Conservation (phyloP, 1,140 invertebrate species). For the honey bee (Apis mellifera) region Amel_HAv3.1 CM009937.2:2191001-2191500, state of each 20-base stretch:
- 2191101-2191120: background rate
- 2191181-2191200: background rate
- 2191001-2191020: background rate
- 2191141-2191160: background rate
- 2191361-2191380: background rate
- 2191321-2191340: background rate
- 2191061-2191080: background rate
- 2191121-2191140: background rate
- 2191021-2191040: background rate
- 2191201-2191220: background rate
- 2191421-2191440: constrained; percentile 43
- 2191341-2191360: background rate
- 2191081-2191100: background rate
- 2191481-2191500: constrained; percentile 75
- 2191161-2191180: too few relatives aligned
- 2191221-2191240: background rate
- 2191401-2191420: constrained; percentile 31
- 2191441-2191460: constrained; percentile 60
- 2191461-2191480: constrained; percentile 67
- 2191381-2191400: constrained; percentile 10
- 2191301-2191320: background rate
- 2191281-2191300: background rate
- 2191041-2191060: background rate
- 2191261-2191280: background rate
- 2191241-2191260: background rate